Conservation (phyloP, 2,113 vertebrate species). For the Sylvietta virens region DNA sequence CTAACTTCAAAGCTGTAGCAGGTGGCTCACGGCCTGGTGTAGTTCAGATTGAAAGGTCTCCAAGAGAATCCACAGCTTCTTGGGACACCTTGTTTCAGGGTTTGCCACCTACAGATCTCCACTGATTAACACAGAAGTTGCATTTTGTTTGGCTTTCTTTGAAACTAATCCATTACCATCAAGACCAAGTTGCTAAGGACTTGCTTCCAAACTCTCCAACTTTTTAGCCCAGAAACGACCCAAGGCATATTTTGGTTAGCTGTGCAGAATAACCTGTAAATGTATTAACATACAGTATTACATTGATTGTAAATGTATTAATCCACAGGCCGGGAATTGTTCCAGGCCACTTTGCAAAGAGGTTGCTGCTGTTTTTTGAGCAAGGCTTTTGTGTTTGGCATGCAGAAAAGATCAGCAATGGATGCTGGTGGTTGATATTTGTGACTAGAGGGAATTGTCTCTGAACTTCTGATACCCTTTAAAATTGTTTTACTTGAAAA, state of each 20-base stretch:
- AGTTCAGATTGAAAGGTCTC: background rate
- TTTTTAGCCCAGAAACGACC: background rate
- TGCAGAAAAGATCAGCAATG: background rate
- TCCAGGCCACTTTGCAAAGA: background rate
- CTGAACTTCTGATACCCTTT: background rate
- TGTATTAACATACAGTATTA: too few species aligned
- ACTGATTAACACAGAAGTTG: background rate
- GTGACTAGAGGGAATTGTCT: background rate
- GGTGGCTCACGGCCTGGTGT: background rate
- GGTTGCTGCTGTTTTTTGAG: background rate
- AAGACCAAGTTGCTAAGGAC: background rate
- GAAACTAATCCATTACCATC: background rate
- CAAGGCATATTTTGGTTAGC: background rate
- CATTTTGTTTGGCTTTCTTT: background rate
- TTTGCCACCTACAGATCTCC: background rate
- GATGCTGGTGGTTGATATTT: background rate
- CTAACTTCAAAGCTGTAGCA: background rate
- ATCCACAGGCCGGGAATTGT: background rate
- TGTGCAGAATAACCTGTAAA: background rate
- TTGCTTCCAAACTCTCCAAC: background rate
- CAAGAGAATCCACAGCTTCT: background rate
- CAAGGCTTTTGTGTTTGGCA: background rate
- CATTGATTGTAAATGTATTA: background rate
- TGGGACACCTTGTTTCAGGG: background rate
- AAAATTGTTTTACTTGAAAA: background rate